Evolutionary conservation across 2,113 vertebrate genomes (phyloP), one percentile per base, ranked within the genome.

Genomic region (Scatophagus argus): DNA sequence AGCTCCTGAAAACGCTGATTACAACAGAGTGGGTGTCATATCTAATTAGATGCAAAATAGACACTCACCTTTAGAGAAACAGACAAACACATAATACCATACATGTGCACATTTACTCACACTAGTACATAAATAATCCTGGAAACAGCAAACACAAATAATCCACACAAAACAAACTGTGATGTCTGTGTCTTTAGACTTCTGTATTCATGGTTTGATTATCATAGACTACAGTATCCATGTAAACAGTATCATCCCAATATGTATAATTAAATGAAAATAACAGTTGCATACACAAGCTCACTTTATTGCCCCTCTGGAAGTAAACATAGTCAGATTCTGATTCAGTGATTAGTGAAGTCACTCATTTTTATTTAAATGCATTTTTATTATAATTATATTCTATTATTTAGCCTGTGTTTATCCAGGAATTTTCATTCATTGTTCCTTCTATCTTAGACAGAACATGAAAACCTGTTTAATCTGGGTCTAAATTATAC

Each of bases 1-100:
- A 64, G 90, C 89, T 90, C 68, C 85, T 75, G 85, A 92, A 91
- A 96, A 96, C 94, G 91, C 94, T 96, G 96, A 96, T 95, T 95
- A 95, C 85, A 95, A 88, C 87, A 87, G 96, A 97, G 95, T 95
- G 90, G 69, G 95, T 97, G 96, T 96, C 97, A 97, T 95, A 94
- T 96, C 94, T 92, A 83, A 94, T 97, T 96, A 96, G 90, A 92
- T 92, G 89, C n/a, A n/a, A 91, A 92, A 91, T 84, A 93, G 88
- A 93, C 88, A 93, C 90, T 43, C 44, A 25, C 34, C 76, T 81
- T 63, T 73, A 62, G 77, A 88, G 82, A 91, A 49, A 51, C 25
- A 56, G 29, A 87, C 36, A 64, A 63, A 43, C 56, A 74, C 34
- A 23, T 17, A 54, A 32, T 60, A 19, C 29, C 54, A 63, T 23